Evolutionary conservation across 2,113 vertebrate species (phyloP).

Genomic region (Dasyornis broadbenti): DNA sequence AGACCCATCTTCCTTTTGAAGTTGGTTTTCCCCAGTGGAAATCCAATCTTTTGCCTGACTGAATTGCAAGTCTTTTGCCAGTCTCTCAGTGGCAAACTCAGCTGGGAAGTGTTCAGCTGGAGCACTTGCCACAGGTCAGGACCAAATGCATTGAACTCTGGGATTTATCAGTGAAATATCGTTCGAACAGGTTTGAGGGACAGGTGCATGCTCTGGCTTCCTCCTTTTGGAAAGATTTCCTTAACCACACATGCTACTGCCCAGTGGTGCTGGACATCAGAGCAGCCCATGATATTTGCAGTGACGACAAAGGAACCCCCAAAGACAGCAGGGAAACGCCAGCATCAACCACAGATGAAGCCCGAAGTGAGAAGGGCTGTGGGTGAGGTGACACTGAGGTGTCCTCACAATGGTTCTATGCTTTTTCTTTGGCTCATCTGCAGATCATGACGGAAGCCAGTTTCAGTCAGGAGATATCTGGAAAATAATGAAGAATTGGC

Average conservation of each 20-base stretch:
- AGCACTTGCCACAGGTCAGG: neutral
- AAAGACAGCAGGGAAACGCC: neutral
- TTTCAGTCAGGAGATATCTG: neutral
- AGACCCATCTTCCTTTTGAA: neutral
- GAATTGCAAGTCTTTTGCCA: neutral
- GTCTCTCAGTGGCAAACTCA: neutral
- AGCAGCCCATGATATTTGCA: neutral
- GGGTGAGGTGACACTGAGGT: neutral
- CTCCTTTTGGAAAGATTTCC: neutral
- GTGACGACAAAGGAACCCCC: neutral
- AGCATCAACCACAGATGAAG: neutral
- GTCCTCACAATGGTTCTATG: neutral
- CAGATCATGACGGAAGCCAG: fast-evolving
- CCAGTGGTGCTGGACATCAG: neutral
- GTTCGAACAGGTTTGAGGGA: neutral
- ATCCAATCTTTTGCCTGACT: neutral
- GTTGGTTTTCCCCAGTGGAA: neutral
- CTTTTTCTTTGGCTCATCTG: neutral
- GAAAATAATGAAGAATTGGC: neutral
- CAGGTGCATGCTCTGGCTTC: neutral
- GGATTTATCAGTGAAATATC: neutral
- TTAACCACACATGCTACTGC: fast-evolving
- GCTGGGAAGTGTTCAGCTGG: neutral
- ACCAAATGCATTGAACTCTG: neutral
- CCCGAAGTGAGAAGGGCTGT: neutral